Conservation (phyloP, 2,888 invertebrate species). For the Brachyptera risi region DNA sequence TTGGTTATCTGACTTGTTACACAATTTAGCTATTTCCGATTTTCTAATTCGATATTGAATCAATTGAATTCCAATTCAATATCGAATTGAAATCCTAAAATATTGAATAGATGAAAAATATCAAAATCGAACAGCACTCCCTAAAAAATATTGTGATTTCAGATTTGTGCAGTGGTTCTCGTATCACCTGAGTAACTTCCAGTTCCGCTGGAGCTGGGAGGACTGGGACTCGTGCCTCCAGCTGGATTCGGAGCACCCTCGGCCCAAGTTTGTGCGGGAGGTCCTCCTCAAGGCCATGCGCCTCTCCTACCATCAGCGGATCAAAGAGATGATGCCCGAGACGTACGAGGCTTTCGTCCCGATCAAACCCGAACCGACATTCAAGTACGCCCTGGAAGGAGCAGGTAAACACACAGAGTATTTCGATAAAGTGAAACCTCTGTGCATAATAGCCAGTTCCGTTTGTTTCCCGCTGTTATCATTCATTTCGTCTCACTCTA, state of each 20-base stretch:
- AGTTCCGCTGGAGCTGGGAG: slow-evolving; percentile 99
- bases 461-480: too few species aligned
- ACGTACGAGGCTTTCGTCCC: slow-evolving; percentile 82
- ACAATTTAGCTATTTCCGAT: too few species aligned
- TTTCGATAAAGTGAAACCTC: neutral
- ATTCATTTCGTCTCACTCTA: too few species aligned
- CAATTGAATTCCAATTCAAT: too few species aligned
- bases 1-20: too few species aligned
- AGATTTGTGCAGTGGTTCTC: slow-evolving; percentile 97
- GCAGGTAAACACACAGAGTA: slow-evolving; percentile 58
- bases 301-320: slow-evolving; percentile 90
- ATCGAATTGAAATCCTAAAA: too few species aligned
- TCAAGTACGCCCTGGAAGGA: slow-evolving; percentile 87
- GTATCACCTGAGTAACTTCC: slow-evolving; percentile 98
- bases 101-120: too few species aligned
- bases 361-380: slow-evolving; percentile 76
- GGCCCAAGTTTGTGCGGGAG: slow-evolving; percentile 91
- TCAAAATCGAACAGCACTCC: too few species aligned
- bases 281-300: slow-evolving; percentile 84
- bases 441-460: too few species aligned
- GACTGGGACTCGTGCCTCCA: slow-evolving; percentile 88
- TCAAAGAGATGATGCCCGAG: slow-evolving; percentile 88
- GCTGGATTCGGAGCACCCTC: slow-evolving; percentile 82
- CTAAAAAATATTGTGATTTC: slow-evolving; percentile 41
- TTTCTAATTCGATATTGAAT: too few species aligned